Base-by-base conservation (phyloP, 1,140 invertebrate species). In the Cheumatopsyche charites region DNA sequence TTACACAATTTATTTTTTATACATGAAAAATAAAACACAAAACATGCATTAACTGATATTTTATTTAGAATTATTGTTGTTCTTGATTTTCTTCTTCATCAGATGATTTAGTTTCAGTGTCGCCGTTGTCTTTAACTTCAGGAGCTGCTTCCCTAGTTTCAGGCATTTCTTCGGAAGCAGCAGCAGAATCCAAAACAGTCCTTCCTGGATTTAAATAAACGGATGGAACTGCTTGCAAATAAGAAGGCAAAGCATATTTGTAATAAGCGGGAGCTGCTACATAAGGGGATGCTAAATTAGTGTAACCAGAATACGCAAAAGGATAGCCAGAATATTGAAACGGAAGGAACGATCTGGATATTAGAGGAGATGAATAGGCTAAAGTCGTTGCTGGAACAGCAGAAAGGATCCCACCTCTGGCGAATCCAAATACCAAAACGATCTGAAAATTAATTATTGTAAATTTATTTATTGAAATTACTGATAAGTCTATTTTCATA, bases 221-320 rank as follows among this genome's bases (percentile, higher is more conserved):
- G 12, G 42, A n/a, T 2, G 63, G 63, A 47, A 19, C 63, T 47
- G 63, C 63, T 47, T n/a, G 29, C 42, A 42, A 4, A 13, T 25
- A 23, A 26, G 19, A 58, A 58, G 55, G 55, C 12, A 58, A 19
- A 11, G 55, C 55, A 58, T 58, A 58, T 58, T 25, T 58, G 13
- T 58, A 58, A 25, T 58, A 58, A 58, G 55, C 55, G 42, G 71
- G 71, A 23, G 74, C 72, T 5, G 76, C 70, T 3, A 75, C 67
- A 41, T 70, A 71, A 5, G 74, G 71, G 42, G 25, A 69, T 5
- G 70, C 61, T 21, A 66, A 1, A 41, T 15, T 66, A n/a, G 12
- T 15, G 43, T 66, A 66, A 25, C 63, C 43, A n/a, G 63, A n/a
- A 21, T 47, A 47, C 1, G 29, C 29, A 12, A 43, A 63, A n/a